phyloP scores from a whole-genome alignment of 1,140 invertebrate species.

The Chironomus striatipennis region DNA sequence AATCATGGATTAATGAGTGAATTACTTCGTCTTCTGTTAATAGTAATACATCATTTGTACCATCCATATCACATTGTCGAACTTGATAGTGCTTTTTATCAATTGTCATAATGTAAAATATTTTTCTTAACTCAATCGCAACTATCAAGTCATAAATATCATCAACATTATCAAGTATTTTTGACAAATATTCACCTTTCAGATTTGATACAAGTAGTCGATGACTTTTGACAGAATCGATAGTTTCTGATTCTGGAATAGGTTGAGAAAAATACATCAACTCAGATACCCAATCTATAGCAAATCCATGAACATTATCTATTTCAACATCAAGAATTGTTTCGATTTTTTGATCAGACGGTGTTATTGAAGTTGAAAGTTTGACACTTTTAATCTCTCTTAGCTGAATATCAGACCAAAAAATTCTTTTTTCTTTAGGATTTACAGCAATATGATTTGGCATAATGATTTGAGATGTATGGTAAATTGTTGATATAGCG shows the following conservation, averaged over 20 bases:
- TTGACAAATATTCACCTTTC: conserved; percentile 58
- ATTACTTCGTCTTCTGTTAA: background rate
- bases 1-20: conserved; percentile 47
- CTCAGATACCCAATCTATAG: conserved; percentile 28
- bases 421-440: conserved; percentile 57
- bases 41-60: conserved; percentile 30
- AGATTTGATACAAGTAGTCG: conserved; percentile 60
- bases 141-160: conserved; percentile 50
- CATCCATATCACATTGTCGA: conserved; percentile 59
- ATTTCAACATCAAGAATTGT: conserved; percentile 68
- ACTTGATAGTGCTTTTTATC: conserved; percentile 45
- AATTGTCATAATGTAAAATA: conserved; percentile 42
- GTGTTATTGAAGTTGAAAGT: conserved; percentile 53
- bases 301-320: conserved; percentile 46
- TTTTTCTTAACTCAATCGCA: conserved; percentile 55
- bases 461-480: conserved; percentile 36
- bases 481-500: background rate
- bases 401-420: conserved; percentile 67
- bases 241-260: conserved; percentile 58
- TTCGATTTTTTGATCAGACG: conserved; percentile 35
- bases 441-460: conserved; percentile 71
- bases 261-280: conserved; percentile 12
- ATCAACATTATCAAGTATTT: conserved; percentile 36
- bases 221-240: conserved; percentile 35
- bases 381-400: conserved; percentile 65